Evolutionary conservation across 2,888 invertebrate genomes (phyloP).

Genomic region (Thyatira batis): DNA sequence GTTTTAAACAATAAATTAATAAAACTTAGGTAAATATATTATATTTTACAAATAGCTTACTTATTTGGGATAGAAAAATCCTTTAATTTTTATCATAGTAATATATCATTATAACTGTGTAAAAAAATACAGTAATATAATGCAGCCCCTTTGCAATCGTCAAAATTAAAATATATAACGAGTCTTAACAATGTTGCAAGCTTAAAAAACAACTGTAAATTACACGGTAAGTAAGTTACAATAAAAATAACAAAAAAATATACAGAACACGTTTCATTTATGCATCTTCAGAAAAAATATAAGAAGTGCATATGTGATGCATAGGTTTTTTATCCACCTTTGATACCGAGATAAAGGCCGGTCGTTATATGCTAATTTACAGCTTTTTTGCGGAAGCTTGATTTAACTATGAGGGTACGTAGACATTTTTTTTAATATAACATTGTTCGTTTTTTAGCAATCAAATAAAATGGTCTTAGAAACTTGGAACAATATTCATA

Average conservation of each 20-base stretch:
- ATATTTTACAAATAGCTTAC: too few relatives aligned
- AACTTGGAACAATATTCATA: too few relatives aligned
- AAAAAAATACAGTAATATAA: too few relatives aligned
- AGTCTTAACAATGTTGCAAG: background rate
- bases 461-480: too few relatives aligned
- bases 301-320: slow-evolving; percentile 38
- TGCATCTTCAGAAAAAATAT: slow-evolving; percentile 19
- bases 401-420: background rate
- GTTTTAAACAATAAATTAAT: too few relatives aligned
- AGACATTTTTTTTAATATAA: too few relatives aligned
- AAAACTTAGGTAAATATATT: too few relatives aligned
- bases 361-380: slow-evolving; percentile 61
- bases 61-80: too few relatives aligned
- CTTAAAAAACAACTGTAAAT: slow-evolving; percentile 46
- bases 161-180: slow-evolving; percentile 6
- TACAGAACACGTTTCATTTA: slow-evolving; percentile 8
- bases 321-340: slow-evolving; percentile 30
- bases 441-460: too few relatives aligned
- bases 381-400: slow-evolving; percentile 27
- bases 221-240: slow-evolving; percentile 54
- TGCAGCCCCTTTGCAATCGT: slow-evolving; percentile 14
- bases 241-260: slow-evolving; percentile 32
- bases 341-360: slow-evolving; percentile 60
- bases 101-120: too few relatives aligned
- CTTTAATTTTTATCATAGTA: too few relatives aligned